These are phyloP conservation scores for Leucoraja erinaceus DNA, from an alignment of 2,113 vertebrate species.

Conservation along the genomic window DNA sequence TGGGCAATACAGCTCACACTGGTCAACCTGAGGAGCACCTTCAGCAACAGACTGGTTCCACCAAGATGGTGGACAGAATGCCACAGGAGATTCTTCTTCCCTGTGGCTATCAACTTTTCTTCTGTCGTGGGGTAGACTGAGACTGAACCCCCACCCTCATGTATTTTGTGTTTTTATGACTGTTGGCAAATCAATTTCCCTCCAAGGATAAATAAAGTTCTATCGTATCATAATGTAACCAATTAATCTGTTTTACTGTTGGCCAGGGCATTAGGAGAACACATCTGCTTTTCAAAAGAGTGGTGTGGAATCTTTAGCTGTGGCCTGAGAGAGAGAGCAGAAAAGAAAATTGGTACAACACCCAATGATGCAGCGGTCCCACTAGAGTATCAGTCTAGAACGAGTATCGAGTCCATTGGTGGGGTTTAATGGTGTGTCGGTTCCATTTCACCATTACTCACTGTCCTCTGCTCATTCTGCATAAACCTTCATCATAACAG, in stretches of 20 bases:
- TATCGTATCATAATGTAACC: neutral
- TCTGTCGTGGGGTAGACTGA: no score
- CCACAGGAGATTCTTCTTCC: no score
- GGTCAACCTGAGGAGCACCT: no score
- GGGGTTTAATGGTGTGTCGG: neutral
- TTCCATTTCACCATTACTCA: neutral
- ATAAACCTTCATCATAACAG: neutral
- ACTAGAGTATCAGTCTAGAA: neutral
- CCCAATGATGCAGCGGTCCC: neutral
- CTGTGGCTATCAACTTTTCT: no score
- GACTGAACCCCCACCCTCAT: no score
- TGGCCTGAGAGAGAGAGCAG: neutral
- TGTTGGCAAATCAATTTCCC: no score
- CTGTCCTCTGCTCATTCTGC: neutral
- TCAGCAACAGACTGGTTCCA: no score
- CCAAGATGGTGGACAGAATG: no score
- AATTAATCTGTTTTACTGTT: neutral
- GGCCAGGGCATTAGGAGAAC: neutral
- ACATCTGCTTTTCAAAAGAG: neutral
- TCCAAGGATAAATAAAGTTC: no score
- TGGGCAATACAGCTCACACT: no score
- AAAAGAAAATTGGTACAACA: neutral
- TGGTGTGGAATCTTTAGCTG: neutral
- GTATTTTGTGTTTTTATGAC: no score
- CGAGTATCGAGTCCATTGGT: neutral